Base-by-base conservation (phyloP, 2,888 invertebrate genomes). In the Sphaeridia pumilis region DNA sequence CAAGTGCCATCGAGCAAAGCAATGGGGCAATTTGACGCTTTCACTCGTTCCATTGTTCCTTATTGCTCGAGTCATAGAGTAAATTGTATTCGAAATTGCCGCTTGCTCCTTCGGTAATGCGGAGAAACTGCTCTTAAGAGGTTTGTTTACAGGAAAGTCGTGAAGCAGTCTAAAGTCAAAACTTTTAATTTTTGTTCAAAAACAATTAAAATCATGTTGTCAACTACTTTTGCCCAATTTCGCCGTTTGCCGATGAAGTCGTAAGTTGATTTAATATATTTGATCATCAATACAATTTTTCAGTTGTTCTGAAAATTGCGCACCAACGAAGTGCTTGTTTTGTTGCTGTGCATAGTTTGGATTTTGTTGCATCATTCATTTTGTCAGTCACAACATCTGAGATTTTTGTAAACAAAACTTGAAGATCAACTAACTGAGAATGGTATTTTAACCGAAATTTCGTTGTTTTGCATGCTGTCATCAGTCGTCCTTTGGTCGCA, bases 401-500 rank as follows among this genome's bases (percentile, higher is more conserved):
- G 21, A 42, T 44, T n/a, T 12, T 4, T 12, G 20, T 25, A 4
- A 44, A 17, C 26, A 10, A 12, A 44, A n/a, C n/a, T n/a, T n/a
- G n/a, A n/a, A n/a, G n/a, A n/a, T n/a, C n/a, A n/a, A n/a, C n/a
- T n/a, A n/a, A n/a, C n/a, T n/a, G n/a, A n/a, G n/a, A n/a, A n/a
- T n/a, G n/a, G n/a, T n/a, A n/a, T n/a, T n/a, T n/a, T n/a, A n/a
- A n/a, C n/a, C n/a, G n/a, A n/a, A n/a, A n/a, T n/a, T n/a, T n/a
- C n/a, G n/a, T n/a, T n/a, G n/a, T n/a, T n/a, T 38, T 17, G 12
- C 20, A 38, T 38, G 7, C 5, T 7, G n/a, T 17, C 10, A 10
- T 20, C 26, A 26, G 31, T 43, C 56, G 58, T 46, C 49, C 47
- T 38, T 46, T 50, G n/a, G 38, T 43, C 28, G 62, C 57, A 22